These are phyloP conservation scores for Anthrax anthrax DNA, from an alignment of 2,888 invertebrate genomes.

Conservation along the genomic window DNA sequence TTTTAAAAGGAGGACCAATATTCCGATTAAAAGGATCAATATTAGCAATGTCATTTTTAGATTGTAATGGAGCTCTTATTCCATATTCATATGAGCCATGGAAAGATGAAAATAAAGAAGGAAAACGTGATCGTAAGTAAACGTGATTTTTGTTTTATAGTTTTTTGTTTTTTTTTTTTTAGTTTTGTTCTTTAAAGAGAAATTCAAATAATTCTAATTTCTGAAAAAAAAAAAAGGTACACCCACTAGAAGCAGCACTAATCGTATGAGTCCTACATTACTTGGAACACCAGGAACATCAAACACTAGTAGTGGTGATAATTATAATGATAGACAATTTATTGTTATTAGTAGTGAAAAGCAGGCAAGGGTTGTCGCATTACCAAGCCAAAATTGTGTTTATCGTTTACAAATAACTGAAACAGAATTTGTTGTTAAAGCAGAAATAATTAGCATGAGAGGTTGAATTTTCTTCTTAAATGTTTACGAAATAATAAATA, in stretches of 20 bases:
- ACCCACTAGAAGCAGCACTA: constrained; percentile 55
- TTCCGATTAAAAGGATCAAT: constrained; percentile 94
- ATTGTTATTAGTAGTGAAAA: constrained; percentile 89
- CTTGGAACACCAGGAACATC: constrained; percentile 41
- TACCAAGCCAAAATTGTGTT: constrained; percentile 90
- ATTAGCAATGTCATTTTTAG: constrained; percentile 87
- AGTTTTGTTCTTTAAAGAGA: not conserved
- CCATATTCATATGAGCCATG: constrained; percentile 83
- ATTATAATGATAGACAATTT: constrained; percentile 71
- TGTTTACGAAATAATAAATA: too few relatives aligned
- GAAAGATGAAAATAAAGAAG: constrained; percentile 64
- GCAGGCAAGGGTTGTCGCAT: constrained; percentile 83
- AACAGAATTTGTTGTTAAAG: constrained; percentile 84
- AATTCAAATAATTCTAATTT: not conserved
- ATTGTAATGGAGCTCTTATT: constrained; percentile 85
- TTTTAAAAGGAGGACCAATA: constrained; percentile 68
- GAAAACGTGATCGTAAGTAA: constrained; percentile 34
- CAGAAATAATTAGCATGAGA: constrained; percentile 83
- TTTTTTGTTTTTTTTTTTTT: not conserved
- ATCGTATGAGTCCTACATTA: constrained; percentile 65
- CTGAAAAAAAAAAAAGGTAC: constrained; percentile 33
- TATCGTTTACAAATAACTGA: constrained; percentile 88
- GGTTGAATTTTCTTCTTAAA: constrained; percentile 38
- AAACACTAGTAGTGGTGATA: constrained; percentile 32
- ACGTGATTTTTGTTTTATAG: not conserved